Conservation (phyloP, 2,113 vertebrate species). For the Rhodinocichla rosea region DNA sequence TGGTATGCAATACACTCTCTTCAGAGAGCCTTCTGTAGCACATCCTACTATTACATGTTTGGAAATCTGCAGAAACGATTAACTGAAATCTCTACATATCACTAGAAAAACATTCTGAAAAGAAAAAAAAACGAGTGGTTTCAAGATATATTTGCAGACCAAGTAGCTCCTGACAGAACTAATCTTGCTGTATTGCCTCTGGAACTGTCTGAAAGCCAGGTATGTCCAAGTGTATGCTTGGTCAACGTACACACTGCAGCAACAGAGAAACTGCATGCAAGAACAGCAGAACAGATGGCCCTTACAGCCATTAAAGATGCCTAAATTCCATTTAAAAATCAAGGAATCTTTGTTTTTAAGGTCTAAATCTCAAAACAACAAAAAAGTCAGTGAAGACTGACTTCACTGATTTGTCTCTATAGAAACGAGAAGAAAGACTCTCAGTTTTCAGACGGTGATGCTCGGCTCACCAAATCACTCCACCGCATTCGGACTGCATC, state of each 20-base stretch:
- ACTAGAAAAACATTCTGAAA: background rate
- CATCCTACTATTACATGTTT: background rate
- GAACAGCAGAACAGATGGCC: background rate
- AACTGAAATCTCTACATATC: background rate
- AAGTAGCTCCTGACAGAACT: background rate
- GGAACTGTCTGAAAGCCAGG: background rate
- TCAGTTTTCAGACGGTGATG: background rate
- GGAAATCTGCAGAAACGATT: background rate
- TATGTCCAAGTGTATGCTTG: background rate
- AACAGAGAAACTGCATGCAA: background rate
- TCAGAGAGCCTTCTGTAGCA: background rate
- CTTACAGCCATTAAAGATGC: background rate
- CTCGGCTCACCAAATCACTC: background rate
- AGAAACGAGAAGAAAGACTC: background rate
- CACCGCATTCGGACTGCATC: background rate
- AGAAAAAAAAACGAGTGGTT: background rate
- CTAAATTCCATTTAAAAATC: background rate
- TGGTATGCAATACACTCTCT: background rate
- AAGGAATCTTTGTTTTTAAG: background rate
- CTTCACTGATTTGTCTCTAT: background rate
- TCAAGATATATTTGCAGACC: background rate
- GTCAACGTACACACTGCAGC: fast-evolving
- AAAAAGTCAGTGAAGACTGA: background rate
- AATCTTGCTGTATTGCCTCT: background rate
- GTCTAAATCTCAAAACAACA: background rate